Conservation (phyloP, 2,113 vertebrate species). For the Felis chaus region DNA sequence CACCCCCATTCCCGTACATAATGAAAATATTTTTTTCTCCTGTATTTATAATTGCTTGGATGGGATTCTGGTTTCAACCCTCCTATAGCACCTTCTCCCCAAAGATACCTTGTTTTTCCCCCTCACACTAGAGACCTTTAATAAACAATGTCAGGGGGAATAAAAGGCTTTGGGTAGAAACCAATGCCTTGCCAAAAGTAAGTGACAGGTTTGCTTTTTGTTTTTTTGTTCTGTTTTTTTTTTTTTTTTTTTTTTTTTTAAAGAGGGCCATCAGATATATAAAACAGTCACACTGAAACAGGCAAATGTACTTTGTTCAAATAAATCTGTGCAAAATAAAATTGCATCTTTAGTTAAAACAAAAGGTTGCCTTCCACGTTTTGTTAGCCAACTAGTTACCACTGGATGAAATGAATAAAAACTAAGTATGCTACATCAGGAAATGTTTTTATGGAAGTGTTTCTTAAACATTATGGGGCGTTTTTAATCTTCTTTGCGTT, state of each 20-base stretch:
- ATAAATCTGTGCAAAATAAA: conserved; percentile 61
- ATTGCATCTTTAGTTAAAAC: conserved; percentile 50
- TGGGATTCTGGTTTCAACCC: conserved; percentile 73
- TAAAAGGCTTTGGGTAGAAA: conserved; percentile 42
- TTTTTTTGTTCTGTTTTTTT: conserved; percentile 29
- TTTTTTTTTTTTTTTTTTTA: conserved; percentile 17
- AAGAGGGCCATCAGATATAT: conserved; percentile 62
- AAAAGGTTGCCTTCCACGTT: conserved; percentile 66
- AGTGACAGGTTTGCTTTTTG: conserved; percentile 37
- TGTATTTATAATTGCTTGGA: conserved; percentile 76
- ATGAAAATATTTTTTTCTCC: conserved; percentile 66
- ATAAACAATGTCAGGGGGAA: conserved; percentile 66
- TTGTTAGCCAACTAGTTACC: conserved; percentile 58
- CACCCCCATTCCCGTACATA: conserved; percentile 56
- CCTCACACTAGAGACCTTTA: conserved; percentile 72
- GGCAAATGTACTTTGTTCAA: conserved; percentile 42
- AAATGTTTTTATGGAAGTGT: conserved; percentile 59
- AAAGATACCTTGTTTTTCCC: conserved; percentile 81
- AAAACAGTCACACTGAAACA: conserved; percentile 75
- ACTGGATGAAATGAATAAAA: conserved; percentile 56
- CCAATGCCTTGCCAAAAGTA: conserved; percentile 75
- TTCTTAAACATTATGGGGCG: conserved; percentile 25
- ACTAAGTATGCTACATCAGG: conserved; percentile 22
- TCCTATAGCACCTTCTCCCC: conserved; percentile 77
- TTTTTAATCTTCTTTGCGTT: conserved; percentile 57